Evolutionary conservation across 2,888 invertebrate genomes (phyloP), one percentile per base, ranked within the genome.

Genomic region (Julus scanicus): DNA sequence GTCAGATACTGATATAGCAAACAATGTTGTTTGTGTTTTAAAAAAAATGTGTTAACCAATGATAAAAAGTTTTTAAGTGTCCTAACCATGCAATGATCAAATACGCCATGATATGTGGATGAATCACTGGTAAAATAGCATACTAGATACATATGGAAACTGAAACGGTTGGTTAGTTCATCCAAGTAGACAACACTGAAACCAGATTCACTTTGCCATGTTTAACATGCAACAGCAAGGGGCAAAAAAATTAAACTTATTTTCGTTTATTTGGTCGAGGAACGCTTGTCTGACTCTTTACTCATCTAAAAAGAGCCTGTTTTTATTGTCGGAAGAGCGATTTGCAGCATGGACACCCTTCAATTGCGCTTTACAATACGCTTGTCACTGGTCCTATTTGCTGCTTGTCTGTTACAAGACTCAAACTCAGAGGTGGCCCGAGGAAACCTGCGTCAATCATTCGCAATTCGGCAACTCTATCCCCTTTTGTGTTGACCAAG

Each of bases 331-430:
- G 71, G 71, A 71, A 88, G 86, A 86, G 20, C 88, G 85, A 88
- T 88, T 88, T 88, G 84, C 86, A 86, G 88, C 39, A 29, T 88
- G 88, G 88, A 84, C 88, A 88, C 88, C 88, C 88, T 88, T 86
- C 44, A 88, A 86, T 86, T 88, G 48, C 63, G 39, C 13, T 39
- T 39, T 15, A 88, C 88, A 88, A 88, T 88, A 84, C 40, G 88
- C 48, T 53, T 37, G 84, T 84, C 88, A 88, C 84, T 87, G 37
- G 39, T 80, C 80, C 80, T 63, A 63, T 87, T 87, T 80, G 40
- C 63, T 87, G 71, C 39, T 39, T 87, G 63, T 87, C 87, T 71
- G 80, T 40, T 48, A 87, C 39, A 29, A 71, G 40, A 40, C 63
- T 87, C 15, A 87, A 87, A 87, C 87, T 87, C 87, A 63, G 40